Evolutionary conservation across 2,797 vertebrate genomes (phyloP), one percentile per base, ranked within the genome.

Genomic region (Eulemur coronatus): DNA sequence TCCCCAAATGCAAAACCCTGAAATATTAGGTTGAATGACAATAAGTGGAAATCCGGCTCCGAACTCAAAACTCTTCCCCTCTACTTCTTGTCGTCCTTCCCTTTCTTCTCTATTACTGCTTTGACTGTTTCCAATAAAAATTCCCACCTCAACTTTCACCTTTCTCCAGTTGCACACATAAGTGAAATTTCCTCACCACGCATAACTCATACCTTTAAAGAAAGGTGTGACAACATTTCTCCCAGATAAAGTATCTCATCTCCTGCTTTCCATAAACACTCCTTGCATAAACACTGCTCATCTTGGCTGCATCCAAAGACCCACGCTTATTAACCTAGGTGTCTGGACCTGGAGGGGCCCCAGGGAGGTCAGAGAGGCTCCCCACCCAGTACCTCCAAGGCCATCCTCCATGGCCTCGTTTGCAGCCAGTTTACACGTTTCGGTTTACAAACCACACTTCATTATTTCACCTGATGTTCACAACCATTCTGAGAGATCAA

Each of bases 61-160:
- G 57, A 88, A 82, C 43, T 70, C 33, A 26, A 57, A 75, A 81
- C 70, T 67, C 48, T 11, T 76, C 33, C 33, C 20, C 46, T 67
- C 35, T 7, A 41, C 4, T 43, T 88, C 38, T 30, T 10, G 28
- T 10, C 26, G 17, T 7, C 8, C 22, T 14, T 30, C 38, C 33
- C 43, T 65, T 69, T 80, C 50, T 55, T 57, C 9, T 43, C 28
- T 69, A 14, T 72, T 24, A 15, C 2, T 22, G 8, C 22, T 88
- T 92, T 84, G 26, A 15, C 46, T 33, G 43, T 91, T 96, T 38
- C 17, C 82, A 91, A 30, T 89, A 92, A 94, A 75, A 94, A 84
- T 30, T 30, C 84, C 41, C 61, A 85, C 20, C 55, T 88, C 38
- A 33, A 69, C 76, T 24, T 76, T 79, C 22, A 46, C 48, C 48